Conservation (phyloP, 1,140 invertebrate genomes). For the Akabosia matsudoensis region DNA sequence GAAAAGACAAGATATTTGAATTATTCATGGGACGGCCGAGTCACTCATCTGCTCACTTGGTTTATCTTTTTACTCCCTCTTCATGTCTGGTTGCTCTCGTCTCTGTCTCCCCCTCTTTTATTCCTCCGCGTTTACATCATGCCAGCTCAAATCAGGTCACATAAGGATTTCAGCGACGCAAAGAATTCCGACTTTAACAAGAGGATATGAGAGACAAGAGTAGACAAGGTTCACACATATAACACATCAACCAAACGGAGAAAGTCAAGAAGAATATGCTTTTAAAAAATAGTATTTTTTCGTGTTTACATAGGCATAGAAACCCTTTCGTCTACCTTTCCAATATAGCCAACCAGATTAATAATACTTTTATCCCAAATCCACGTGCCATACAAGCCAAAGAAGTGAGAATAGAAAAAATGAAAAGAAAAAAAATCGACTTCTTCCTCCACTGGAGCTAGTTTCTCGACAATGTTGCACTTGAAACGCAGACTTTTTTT, state of each 20-base stretch:
- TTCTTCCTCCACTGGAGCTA: not conserved
- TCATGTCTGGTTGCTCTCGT: conserved; percentile 23
- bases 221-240: not conserved
- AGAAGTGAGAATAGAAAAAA: no score
- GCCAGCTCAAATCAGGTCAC: conserved; percentile 25
- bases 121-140: conserved; percentile 6
- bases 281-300: no score
- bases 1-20: conserved; percentile 31
- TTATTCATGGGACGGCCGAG: conserved; percentile 39
- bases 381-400: no score
- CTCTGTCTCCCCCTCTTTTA: not conserved
- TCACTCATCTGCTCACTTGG: conserved; percentile 41
- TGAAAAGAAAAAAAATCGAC: no score
- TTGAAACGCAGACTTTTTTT: conserved; percentile 9
- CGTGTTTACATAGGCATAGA: no score
- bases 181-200: conserved; percentile 3
- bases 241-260: no score
- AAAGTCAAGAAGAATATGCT: no score
- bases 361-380: no score
- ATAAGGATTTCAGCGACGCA: conserved; percentile 2
- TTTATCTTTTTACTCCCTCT: conserved; percentile 27
- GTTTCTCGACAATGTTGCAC: not conserved
- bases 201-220: not conserved
- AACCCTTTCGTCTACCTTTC: no score
- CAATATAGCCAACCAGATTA: no score